Percentiles rank a stretch among this genome's conserved stretches.
Evolutionary conservation across 2,797 vertebrate genomes (phyloP).

Genomic region (Gallinago solitaria): DNA sequence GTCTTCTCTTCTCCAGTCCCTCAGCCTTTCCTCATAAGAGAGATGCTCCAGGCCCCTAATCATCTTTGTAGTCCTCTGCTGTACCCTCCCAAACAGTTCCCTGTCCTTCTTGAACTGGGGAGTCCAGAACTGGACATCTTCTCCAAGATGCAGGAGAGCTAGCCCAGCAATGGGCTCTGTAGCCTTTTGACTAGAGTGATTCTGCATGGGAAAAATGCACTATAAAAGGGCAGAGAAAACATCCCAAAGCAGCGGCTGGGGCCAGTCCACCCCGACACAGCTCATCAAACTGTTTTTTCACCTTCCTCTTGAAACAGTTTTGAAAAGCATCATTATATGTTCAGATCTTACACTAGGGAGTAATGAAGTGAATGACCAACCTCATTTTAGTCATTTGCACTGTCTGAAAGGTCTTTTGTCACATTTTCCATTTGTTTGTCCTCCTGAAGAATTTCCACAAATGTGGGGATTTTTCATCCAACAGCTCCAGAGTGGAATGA

Average conservation of each 20-base stretch:
- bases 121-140: neutral
- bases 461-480: neutral
- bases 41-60: no score
- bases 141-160: neutral
- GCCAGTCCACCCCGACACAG: accelerated
- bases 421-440: neutral
- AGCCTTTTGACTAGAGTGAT: accelerated
- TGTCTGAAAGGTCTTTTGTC: neutral
- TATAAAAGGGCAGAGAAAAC: neutral
- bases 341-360: neutral
- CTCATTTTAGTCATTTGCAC: neutral
- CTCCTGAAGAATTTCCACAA: neutral
- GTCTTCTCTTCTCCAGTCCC: no score
- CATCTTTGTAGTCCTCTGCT: no score
- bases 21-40: no score
- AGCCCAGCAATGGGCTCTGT: neutral
- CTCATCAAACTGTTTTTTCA: neutral
- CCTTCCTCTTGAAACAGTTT: neutral
- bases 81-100: no score
- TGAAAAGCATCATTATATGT: neutral
- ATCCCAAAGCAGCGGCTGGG: neutral
- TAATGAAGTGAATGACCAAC: neutral
- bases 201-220: neutral
- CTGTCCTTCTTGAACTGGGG: no score
- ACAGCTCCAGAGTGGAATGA: neutral